Base-by-base conservation (phyloP, 2,888 invertebrate genomes). In the Caradrina clavipalpis region DNA sequence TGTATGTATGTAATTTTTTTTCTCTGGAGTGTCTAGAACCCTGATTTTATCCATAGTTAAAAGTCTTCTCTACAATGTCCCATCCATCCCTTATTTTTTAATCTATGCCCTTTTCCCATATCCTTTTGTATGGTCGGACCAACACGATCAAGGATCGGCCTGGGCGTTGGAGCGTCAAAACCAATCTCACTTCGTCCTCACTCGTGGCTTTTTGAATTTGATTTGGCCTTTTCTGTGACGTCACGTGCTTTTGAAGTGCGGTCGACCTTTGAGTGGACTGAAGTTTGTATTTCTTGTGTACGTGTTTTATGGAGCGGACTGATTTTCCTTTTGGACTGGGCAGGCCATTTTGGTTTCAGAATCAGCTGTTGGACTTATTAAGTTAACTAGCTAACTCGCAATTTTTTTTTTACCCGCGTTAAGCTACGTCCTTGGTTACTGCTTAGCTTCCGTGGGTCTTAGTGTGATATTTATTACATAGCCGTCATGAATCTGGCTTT, bases 151-250 rank as follows among this genome's bases (percentile, higher is more conserved):
- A 89, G 87, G 86, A 84, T 83, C 81, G 80, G 80, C 54, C 65
- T 78, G 88, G 89, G 90, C 84, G 90, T 88, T 83, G 81, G 79
- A 82, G 88, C 90, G 90, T 91, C 91, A 90, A 90, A 91, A 89
- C 88, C 91, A 91, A 91, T 91, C 88, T 86, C 87, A 80, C 84
- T 79, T 67, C 53, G 73, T 50, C 76, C 76, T 84, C 79, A 84
- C 88, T 88, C 83, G 86, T 82, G 87, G 86, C 89, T 87, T 87
- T 90, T 88, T 87, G 81, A 81, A 80, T 84, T 86, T 82, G 87
- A 87, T 88, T 90, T 83, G 81, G 87, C 84, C 87, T 88, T 88
- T 89, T 87, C 78, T 78, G 76, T 87, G 83, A 85, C 85, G 87
- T 87, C 85, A 85, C 74, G 77, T 76, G 81, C 76, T 82, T 82